Conservation (phyloP, 2,888 invertebrate species). For the Fragum whitleyi region DNA sequence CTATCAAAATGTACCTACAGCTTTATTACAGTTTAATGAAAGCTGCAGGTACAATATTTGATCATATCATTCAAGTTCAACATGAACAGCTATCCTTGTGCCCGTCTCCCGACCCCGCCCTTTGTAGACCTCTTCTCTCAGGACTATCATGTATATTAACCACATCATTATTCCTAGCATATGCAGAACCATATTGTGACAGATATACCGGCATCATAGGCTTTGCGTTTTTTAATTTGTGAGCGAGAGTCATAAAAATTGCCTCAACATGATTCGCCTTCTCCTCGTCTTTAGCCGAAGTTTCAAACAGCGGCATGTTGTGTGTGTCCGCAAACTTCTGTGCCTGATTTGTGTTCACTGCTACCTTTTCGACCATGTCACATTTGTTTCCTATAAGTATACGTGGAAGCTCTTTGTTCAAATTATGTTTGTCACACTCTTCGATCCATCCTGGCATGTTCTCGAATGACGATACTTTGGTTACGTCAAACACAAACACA, state of each 20-base stretch:
- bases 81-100: slow-evolving; percentile 77
- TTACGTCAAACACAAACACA: slow-evolving; percentile 93
- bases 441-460: slow-evolving; percentile 91
- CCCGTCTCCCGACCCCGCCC: slow-evolving; percentile 64
- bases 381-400: slow-evolving; percentile 94
- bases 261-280: slow-evolving; percentile 92
- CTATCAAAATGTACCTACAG: too few species aligned
- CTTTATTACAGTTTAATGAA: too few species aligned
- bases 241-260: slow-evolving; percentile 93
- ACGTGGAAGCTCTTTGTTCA: slow-evolving; percentile 88
- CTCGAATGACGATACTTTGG: slow-evolving; percentile 89
- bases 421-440: slow-evolving; percentile 90
- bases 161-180: slow-evolving; percentile 63
- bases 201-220: slow-evolving; percentile 87
- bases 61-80: too few species aligned
- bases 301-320: slow-evolving; percentile 93
- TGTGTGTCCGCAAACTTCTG: slow-evolving; percentile 87
- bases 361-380: slow-evolving; percentile 87
- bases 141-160: slow-evolving; percentile 74
- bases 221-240: slow-evolving; percentile 90
- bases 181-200: slow-evolving; percentile 61
- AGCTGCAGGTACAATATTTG: too few species aligned
- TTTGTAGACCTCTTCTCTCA: slow-evolving; percentile 72
- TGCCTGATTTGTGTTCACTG: slow-evolving; percentile 90
- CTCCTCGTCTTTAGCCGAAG: slow-evolving; percentile 91